Percentiles rank a stretch among this genome's conserved stretches.
Conservation (phyloP, 2,797 vertebrate genomes). For the Buphagus erythrorhynchus region DNA sequence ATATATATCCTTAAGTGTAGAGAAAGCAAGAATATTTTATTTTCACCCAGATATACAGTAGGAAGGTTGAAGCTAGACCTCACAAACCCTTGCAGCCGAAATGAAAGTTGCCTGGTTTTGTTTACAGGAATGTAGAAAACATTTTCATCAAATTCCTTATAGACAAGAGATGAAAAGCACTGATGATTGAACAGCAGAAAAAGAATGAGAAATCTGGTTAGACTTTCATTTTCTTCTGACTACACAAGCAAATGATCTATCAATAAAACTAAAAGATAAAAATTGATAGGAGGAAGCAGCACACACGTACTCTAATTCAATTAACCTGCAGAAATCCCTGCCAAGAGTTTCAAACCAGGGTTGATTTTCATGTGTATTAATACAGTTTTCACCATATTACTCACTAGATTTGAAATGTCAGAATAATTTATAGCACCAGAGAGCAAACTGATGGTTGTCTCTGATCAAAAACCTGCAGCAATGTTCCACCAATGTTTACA, state of each 20-base stretch:
- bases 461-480: neutral
- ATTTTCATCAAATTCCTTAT: neutral
- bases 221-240: neutral
- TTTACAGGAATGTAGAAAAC: neutral
- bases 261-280: slow-evolving; percentile 15
- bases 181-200: neutral
- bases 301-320: neutral
- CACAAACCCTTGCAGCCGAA: neutral
- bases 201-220: neutral
- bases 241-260: neutral
- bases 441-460: neutral
- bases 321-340: slow-evolving; percentile 11
- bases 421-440: neutral
- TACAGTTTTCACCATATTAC: neutral
- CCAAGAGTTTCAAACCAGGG: neutral
- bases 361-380: slow-evolving; percentile 22
- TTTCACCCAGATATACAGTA: neutral
- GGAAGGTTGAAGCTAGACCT: neutral
- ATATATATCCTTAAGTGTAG: neutral
- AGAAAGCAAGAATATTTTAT: neutral
- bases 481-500: neutral
- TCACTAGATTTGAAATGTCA: slow-evolving; percentile 5
- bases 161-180: neutral
- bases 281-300: neutral
- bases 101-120: neutral